Base-by-base conservation (phyloP, 2,888 invertebrate genomes). In the Scaptomyza polygonia region DNA sequence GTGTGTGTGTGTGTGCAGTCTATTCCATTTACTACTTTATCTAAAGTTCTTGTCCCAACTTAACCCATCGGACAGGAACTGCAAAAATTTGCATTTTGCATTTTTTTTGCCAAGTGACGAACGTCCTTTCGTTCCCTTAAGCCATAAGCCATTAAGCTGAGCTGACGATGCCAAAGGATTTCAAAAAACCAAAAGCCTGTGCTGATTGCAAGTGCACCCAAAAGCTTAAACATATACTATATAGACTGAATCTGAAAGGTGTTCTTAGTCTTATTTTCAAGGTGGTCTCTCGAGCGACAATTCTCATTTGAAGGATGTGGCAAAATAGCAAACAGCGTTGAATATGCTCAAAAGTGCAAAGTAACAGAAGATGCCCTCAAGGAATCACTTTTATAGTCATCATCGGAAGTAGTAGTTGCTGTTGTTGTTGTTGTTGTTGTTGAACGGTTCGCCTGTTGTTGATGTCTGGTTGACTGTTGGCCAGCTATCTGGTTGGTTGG, bases 311-410 rank as follows among this genome's bases (percentile, higher is more conserved):
- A 1, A n/a, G 52, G 49, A 12, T 52, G 39, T 52, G 39, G 36
- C 58, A 30, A 40, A 40, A 21, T 68, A 42, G 30, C 54, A 34
- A 39, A 48, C 30, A 32, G 32, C 39, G 16, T 16, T 39, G 16
- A 39, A 39, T 16, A 39, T 39, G 39, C 52, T 65, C 64, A 36
- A 64, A 64, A 79, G 71, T 76, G 68, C 52, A 61, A 83, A 68
- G 67, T 56, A 76, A 70, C 67, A 47, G 65, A 57, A 63, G 68
- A 67, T 85, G 81, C 67, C 88, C 88, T 64, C 14, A 79, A 82
- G 88, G 88, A 82, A 85, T 87, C 76, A 79, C n/a, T 80, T 80
- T 86, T 64, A 80, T 72, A 84, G 66, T 80, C 80, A 80, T 82
- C 81, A 85, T 87, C 82, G 86, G 72, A 79, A 87, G 79, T 87